A percentile compares a stretch with the other conserved stretches of the same genome.
Conservation (phyloP, 2,113 vertebrate species). For the Perca flavescens region DNA sequence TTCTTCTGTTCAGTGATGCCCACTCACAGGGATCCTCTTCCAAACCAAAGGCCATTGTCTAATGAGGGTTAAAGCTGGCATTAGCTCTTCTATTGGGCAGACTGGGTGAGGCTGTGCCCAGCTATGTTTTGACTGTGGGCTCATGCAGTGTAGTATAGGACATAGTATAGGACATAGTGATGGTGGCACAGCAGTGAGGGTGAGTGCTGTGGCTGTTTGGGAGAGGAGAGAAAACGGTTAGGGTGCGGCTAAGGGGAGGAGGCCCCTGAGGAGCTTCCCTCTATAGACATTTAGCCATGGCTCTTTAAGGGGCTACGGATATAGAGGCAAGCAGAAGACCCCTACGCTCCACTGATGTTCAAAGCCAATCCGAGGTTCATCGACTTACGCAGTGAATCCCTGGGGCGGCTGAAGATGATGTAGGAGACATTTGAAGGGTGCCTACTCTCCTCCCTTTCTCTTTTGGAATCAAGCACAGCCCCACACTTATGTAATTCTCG, state of each 20-base stretch:
- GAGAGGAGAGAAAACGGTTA: conserved; percentile 14
- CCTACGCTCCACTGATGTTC: conserved; percentile 64
- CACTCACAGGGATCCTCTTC: conserved; percentile 19
- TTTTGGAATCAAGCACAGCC: conserved; percentile 59
- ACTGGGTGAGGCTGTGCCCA: conserved; percentile 16
- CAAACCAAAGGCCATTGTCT: conserved; percentile 48
- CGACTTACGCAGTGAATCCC: conserved; percentile 55
- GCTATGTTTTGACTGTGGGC: conserved; percentile 32
- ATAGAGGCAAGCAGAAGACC: conserved; percentile 58
- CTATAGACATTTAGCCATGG: conserved; percentile 58
- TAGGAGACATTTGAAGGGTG: conserved; percentile 73
- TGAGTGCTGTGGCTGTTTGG: conserved; percentile 15
- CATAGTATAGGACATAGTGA: conserved; percentile 22
- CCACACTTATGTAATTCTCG: conserved; percentile 74
- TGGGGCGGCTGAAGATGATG: conserved; percentile 53
- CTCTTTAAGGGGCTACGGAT: conserved; percentile 58
- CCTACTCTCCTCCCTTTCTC: conserved; percentile 48
- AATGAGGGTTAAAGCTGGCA: conserved; percentile 67
- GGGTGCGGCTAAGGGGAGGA: conserved; percentile 41
- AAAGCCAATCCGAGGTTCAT: conserved; percentile 76
- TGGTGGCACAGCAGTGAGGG: conserved; percentile 34
- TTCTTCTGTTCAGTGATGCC: conserved; percentile 6
- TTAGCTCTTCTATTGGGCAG: conserved; percentile 39
- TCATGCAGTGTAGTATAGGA: conserved; percentile 33
- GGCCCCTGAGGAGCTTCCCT: conserved; percentile 38